Evolutionary conservation across 2,888 invertebrate genomes (phyloP).

Genomic region (Sacculina carcini): DNA sequence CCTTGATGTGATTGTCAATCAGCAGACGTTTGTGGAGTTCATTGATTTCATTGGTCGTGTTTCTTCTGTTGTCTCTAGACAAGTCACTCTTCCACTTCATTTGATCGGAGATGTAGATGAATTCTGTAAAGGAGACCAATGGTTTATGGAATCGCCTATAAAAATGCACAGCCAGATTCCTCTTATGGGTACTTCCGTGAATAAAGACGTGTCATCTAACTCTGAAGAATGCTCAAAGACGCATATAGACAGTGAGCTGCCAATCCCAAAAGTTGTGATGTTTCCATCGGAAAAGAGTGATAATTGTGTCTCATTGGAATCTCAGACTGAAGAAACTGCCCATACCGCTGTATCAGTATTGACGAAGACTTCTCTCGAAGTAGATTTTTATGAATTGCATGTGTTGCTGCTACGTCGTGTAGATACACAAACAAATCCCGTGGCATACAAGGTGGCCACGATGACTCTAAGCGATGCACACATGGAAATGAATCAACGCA

Average conservation of each 20-base stretch:
- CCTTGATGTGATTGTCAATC: slow-evolving; percentile 80
- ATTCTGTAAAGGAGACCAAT: too few species aligned
- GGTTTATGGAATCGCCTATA: too few species aligned
- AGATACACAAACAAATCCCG: slow-evolving; percentile 35
- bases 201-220: too few species aligned
- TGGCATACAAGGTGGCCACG: slow-evolving; percentile 71
- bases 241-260: too few species aligned
- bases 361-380: slow-evolving; percentile 66
- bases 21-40: slow-evolving; percentile 78
- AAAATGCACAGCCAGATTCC: too few species aligned
- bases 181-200: too few species aligned
- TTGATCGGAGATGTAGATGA: too few species aligned
- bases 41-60: slow-evolving; percentile 40
- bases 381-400: slow-evolving; percentile 76
- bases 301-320: neutral
- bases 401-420: slow-evolving; percentile 57
- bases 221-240: too few species aligned
- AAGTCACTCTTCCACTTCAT: slow-evolving; percentile 1
- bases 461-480: slow-evolving; percentile 73
- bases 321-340: neutral
- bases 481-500: slow-evolving; percentile 54
- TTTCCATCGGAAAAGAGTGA: too few species aligned
- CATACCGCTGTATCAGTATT: too few species aligned
- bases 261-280: too few species aligned
- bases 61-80: slow-evolving; percentile 4